phyloP scores from a whole-genome alignment of 2,888 invertebrate species.

The Orchesella flavescens region DNA sequence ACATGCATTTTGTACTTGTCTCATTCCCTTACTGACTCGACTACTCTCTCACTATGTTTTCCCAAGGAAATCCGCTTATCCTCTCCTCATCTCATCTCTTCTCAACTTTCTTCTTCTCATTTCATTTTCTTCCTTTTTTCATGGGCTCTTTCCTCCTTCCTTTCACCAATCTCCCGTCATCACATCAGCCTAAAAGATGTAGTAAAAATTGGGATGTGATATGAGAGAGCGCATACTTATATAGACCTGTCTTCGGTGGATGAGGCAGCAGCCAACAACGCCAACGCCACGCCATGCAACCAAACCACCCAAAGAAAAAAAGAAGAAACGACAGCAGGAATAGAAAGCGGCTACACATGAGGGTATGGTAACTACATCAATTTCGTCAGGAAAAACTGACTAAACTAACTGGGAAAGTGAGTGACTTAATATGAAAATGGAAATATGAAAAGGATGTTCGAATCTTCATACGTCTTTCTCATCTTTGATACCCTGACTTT shows the following conservation, averaged over 20 bases:
- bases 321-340: not conserved
- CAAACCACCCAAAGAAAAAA: constrained; percentile 6
- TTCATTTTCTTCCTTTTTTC: constrained; percentile 40
- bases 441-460: too few species aligned
- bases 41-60: constrained; percentile 40
- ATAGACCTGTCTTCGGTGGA: not conserved
- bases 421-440: too few species aligned
- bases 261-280: not conserved
- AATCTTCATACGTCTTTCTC: too few species aligned
- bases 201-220: constrained; percentile 38
- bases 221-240: not conserved
- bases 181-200: constrained; percentile 48
- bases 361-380: too few species aligned
- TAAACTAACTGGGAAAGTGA: too few species aligned
- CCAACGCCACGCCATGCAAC: not conserved
- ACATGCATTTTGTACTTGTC: constrained; percentile 19
- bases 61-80: constrained; percentile 64
- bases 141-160: constrained; percentile 32
- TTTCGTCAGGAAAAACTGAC: too few species aligned
- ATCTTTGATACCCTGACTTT: too few species aligned
- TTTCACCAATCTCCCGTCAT: constrained; percentile 42
- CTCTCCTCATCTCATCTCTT: constrained; percentile 57
- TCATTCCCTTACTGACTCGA: constrained; percentile 34
- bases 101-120: constrained; percentile 52
- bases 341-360: too few species aligned